Percentiles rank a stretch among this genome's conserved stretches.
Conservation (phyloP, 2,888 invertebrate genomes). For the Pyrochroa serraticornis region DNA sequence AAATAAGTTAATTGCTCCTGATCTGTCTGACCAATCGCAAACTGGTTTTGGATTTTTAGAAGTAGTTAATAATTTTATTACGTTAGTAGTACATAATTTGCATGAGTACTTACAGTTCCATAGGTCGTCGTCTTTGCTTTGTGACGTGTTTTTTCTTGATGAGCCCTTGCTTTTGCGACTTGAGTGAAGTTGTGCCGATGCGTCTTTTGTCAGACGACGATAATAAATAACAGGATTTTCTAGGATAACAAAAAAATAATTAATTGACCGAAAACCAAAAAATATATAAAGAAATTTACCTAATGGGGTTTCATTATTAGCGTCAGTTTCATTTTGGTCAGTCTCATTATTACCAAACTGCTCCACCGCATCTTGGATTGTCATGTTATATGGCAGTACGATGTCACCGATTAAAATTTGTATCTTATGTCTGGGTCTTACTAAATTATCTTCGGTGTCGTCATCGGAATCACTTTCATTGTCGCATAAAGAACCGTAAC, state of each 20-base stretch:
- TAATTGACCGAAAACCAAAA: constrained; percentile 4
- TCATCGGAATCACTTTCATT: constrained; percentile 91
- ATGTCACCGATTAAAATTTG: constrained; percentile 96
- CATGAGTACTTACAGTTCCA: too few species aligned
- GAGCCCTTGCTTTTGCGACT: constrained; percentile 78
- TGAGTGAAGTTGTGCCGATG: constrained; percentile 54
- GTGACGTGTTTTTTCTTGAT: constrained; percentile 72
- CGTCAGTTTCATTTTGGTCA: constrained; percentile 88
- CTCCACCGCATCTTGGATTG: constrained; percentile 97
- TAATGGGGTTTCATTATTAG: constrained; percentile 88
- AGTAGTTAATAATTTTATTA: too few species aligned
- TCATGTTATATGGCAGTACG: constrained; percentile 97
- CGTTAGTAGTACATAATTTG: too few species aligned
- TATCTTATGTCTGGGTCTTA: constrained; percentile 84
- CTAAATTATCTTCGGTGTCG: constrained; percentile 93
- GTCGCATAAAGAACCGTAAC: constrained; percentile 83
- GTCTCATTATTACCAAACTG: constrained; percentile 88
- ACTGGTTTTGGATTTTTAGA: too few species aligned
- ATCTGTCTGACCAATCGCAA: too few species aligned
- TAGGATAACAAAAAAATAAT: constrained; percentile 28
- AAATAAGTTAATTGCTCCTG: too few species aligned
- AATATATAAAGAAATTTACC: constrained; percentile 58
- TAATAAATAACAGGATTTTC: constrained; percentile 92
- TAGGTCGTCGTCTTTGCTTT: constrained; percentile 77
- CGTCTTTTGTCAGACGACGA: constrained; percentile 69